These are phyloP conservation scores for Gila robusta DNA, from an alignment of 2,797 vertebrate species.

Conservation along the genomic window DNA sequence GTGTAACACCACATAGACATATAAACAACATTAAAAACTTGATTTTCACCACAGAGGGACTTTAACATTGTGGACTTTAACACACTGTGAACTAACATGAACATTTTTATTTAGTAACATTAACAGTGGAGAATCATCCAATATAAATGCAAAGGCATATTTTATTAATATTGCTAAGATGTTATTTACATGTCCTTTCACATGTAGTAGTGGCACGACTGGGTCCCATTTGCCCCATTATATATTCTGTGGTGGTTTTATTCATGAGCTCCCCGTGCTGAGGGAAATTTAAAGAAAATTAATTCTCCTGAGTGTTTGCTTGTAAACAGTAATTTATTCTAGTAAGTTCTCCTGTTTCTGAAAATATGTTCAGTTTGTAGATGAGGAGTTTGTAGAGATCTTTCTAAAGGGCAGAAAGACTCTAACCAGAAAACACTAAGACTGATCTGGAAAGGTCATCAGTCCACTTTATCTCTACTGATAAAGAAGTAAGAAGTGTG, in stretches of 20 bases:
- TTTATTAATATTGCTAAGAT: conserved; percentile 1
- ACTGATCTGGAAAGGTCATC: conserved; percentile 32
- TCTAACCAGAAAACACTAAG: neutral
- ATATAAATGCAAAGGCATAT: neutral
- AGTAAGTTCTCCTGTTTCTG: conserved; percentile 9
- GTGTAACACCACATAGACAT: too few relatives aligned
- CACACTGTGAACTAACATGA: neutral
- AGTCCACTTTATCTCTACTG: neutral
- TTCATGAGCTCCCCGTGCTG: conserved; percentile 8
- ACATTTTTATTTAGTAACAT: neutral
- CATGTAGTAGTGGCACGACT: neutral
- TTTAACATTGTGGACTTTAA: too few relatives aligned
- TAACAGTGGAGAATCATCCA: neutral
- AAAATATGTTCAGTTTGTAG: conserved; percentile 24
- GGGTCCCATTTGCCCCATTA: neutral
- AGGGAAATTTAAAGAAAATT: conserved; percentile 1
- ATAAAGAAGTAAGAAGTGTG: conserved; percentile 24
- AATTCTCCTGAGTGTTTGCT: conserved; percentile 14
- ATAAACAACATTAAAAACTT: too few relatives aligned
- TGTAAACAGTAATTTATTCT: neutral
- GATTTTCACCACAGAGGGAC: too few relatives aligned
- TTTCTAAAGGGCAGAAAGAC: conserved; percentile 30
- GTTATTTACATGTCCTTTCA: neutral
- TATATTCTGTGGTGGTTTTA: conserved; percentile 5
- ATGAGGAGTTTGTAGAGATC: neutral